These are phyloP conservation scores for Pseudorhombus dupliciocellatus DNA, from an alignment of 2,113 vertebrate species.

Conservation along the genomic window DNA sequence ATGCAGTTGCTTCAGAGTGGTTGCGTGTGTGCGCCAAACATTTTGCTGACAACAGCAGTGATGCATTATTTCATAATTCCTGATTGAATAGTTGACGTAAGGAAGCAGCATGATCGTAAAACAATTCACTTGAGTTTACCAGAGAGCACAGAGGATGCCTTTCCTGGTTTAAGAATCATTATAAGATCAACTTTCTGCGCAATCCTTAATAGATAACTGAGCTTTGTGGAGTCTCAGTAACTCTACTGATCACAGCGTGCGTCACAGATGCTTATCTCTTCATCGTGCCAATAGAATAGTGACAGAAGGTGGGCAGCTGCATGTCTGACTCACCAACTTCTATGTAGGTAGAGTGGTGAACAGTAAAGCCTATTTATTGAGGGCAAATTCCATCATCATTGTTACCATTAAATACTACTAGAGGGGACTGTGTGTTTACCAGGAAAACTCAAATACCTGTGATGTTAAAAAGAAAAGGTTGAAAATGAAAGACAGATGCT, in stretches of 20 bases:
- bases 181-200: background rate
- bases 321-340: background rate
- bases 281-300: background rate
- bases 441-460: no score
- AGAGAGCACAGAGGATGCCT: background rate
- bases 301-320: background rate
- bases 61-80: conserved; percentile 32
- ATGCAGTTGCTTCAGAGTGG: background rate
- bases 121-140: conserved; percentile 11
- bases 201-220: background rate
- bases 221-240: background rate
- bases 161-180: background rate
- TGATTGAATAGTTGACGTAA: background rate
- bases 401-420: no score
- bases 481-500: no score
- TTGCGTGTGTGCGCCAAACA: background rate
- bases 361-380: no score
- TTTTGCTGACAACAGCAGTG: background rate
- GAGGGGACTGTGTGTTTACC: no score
- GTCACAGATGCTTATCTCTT: background rate
- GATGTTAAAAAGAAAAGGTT: no score
- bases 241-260: background rate
- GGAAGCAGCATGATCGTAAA: conserved; percentile 15
- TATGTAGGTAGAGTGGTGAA: background rate
- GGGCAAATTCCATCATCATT: no score